phyloP scores from a whole-genome alignment of 2,797 vertebrate genomes.

The Fratercula arctica region DNA sequence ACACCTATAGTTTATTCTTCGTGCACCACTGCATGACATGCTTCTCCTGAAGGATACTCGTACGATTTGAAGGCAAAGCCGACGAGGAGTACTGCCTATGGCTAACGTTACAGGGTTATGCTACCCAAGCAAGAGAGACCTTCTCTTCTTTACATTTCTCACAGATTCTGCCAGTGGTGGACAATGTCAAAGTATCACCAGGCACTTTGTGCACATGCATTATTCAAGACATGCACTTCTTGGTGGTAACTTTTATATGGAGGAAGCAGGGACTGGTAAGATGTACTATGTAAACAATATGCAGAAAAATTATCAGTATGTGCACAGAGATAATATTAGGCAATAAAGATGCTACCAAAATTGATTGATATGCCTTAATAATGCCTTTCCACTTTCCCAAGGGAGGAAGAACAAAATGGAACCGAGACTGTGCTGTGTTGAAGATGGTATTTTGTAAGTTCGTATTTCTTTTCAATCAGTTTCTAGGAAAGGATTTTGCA shows the following conservation, averaged over 20 bases:
- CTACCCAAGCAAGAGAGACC: background rate
- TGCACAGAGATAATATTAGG: background rate
- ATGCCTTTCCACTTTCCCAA: slow-evolving; percentile 17
- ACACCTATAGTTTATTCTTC: background rate
- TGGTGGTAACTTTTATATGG: background rate
- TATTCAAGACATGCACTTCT: slow-evolving; percentile 8
- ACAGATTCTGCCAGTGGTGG: background rate
- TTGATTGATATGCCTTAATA: slow-evolving; percentile 46
- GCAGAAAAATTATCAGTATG: background rate
- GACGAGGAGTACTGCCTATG: background rate
- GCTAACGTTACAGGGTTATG: background rate
- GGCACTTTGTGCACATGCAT: slow-evolving; percentile 7
- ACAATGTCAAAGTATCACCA: background rate
- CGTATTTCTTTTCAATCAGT: slow-evolving; percentile 47
- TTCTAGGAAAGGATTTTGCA: slow-evolving; percentile 34
- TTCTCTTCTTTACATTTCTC: background rate
- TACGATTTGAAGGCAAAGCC: background rate
- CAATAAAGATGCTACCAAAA: slow-evolving; percentile 48
- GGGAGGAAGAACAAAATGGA: slow-evolving; percentile 10
- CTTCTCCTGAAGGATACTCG: background rate
- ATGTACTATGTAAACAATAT: background rate
- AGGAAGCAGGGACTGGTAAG: background rate
- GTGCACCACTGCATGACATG: background rate
- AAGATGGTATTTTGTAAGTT: background rate
- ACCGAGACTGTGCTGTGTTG: background rate